phyloP scores from a whole-genome alignment of 2,888 invertebrate genomes.

The Ochropacha duplaris region DNA sequence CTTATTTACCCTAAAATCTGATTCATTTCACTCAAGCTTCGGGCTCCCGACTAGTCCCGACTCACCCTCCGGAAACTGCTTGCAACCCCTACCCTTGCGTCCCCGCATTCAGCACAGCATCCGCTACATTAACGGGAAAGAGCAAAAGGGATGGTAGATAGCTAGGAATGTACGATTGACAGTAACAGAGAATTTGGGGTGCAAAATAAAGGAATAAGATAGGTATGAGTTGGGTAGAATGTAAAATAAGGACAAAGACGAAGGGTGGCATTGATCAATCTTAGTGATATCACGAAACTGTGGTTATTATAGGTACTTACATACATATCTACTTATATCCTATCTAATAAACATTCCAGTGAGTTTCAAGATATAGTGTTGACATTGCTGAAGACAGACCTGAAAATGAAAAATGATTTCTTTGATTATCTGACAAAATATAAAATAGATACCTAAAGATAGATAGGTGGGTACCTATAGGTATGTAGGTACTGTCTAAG shows the following conservation, averaged over 20 bases:
- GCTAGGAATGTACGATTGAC: conserved; percentile 13
- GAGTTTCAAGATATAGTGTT: background rate
- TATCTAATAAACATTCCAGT: background rate
- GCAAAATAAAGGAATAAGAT: conserved; percentile 50
- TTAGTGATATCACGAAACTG: conserved; percentile 36
- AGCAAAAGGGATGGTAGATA: conserved; percentile 30
- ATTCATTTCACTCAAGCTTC: conserved; percentile 61
- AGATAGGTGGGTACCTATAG: too few species aligned
- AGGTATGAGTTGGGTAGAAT: conserved; percentile 52
- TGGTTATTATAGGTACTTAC: background rate
- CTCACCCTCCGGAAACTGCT: conserved; percentile 61
- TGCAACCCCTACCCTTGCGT: conserved; percentile 41
- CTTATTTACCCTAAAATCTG: conserved; percentile 55
- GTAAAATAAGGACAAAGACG: conserved; percentile 56
- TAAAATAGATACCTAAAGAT: too few species aligned
- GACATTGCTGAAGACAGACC: conserved; percentile 5
- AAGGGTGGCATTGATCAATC: conserved; percentile 44
- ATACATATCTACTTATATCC: too few species aligned
- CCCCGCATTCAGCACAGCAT: conserved; percentile 59
- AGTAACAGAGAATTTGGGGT: conserved; percentile 44
- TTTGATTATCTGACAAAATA: background rate
- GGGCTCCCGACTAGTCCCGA: conserved; percentile 48
- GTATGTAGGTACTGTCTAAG: too few species aligned
- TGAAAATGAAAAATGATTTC: conserved; percentile 10
- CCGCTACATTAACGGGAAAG: conserved; percentile 66